phyloP scores from a whole-genome alignment of 1,140 invertebrate species.

The Oryctes rhinoceros region DNA sequence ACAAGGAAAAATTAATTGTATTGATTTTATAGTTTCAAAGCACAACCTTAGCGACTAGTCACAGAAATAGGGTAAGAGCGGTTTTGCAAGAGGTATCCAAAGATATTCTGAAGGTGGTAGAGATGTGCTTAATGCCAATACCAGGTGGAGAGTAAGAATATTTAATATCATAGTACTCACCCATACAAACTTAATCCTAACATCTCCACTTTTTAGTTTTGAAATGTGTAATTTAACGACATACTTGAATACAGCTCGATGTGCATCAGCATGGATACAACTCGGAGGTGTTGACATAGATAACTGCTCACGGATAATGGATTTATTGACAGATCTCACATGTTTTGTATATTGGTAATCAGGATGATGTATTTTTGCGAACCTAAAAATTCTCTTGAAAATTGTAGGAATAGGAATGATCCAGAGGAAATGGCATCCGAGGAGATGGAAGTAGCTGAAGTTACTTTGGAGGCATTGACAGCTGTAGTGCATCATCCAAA shows the following conservation, averaged over 20 bases:
- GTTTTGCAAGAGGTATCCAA: constrained; percentile 63
- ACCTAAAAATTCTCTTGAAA: constrained; percentile 40
- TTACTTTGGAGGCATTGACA: constrained; percentile 69
- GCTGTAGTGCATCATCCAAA: constrained; percentile 56
- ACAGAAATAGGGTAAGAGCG: constrained; percentile 60
- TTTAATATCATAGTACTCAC: constrained; percentile 49
- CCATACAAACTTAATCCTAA: not conserved
- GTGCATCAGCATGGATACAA: constrained; percentile 72
- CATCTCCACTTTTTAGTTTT: constrained; percentile 50
- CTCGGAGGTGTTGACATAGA: constrained; percentile 58
- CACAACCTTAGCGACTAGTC: constrained; percentile 60
- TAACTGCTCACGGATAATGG: constrained; percentile 54
- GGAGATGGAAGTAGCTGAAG: constrained; percentile 68
- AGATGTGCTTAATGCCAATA: constrained; percentile 59
- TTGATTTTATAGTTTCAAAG: constrained; percentile 65
- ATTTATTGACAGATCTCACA: constrained; percentile 58
- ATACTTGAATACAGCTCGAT: constrained; percentile 66
- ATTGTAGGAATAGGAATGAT: constrained; percentile 57
- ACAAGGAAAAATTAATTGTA: constrained; percentile 5
- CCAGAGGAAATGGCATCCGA: constrained; percentile 63
- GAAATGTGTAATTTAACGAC: constrained; percentile 61
- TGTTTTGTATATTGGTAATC: constrained; percentile 60
- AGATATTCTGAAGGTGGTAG: constrained; percentile 59
- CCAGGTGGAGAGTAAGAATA: constrained; percentile 56
- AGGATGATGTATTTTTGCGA: not conserved